Conservation (phyloP, 2,113 vertebrate genomes). For the Indicator indicator region DNA sequence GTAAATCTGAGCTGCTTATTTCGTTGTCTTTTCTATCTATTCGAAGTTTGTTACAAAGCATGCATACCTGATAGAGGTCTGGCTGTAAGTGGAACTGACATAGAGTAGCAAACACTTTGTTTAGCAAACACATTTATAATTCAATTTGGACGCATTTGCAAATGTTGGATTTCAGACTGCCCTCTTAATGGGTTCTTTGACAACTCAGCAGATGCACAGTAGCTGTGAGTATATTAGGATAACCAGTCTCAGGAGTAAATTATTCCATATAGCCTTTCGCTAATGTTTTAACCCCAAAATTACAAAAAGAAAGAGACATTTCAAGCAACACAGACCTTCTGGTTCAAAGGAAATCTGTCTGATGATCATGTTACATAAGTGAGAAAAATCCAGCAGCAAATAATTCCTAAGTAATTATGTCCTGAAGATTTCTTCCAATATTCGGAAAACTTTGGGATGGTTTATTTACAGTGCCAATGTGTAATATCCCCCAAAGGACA, state of each 20-base stretch:
- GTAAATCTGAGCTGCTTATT: neutral
- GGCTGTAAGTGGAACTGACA: neutral
- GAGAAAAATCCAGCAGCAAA: neutral
- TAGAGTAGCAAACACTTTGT: neutral
- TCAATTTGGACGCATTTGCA: conserved; percentile 67
- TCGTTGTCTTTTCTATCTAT: neutral
- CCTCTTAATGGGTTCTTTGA: conserved; percentile 58
- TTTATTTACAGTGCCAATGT: neutral
- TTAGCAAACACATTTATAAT: conserved; percentile 62
- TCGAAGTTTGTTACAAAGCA: neutral
- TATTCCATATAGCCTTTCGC: conserved; percentile 21
- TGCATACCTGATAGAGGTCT: neutral
- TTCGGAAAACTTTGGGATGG: neutral
- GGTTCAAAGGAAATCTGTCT: neutral
- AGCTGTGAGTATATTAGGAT: conserved; percentile 42
- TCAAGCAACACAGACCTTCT: neutral
- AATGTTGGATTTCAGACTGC: conserved; percentile 58
- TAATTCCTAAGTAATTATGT: neutral
- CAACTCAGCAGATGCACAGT: conserved; percentile 58
- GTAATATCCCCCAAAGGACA: neutral
- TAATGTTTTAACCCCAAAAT: conserved; percentile 32
- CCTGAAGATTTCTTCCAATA: neutral
- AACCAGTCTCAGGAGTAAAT: conserved; percentile 56
- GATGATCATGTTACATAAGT: neutral
- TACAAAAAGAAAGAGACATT: neutral